Evolutionary conservation across 2,888 invertebrate genomes (phyloP), one percentile per base, ranked within the genome.

Genomic region (Achlya flavicornis): DNA sequence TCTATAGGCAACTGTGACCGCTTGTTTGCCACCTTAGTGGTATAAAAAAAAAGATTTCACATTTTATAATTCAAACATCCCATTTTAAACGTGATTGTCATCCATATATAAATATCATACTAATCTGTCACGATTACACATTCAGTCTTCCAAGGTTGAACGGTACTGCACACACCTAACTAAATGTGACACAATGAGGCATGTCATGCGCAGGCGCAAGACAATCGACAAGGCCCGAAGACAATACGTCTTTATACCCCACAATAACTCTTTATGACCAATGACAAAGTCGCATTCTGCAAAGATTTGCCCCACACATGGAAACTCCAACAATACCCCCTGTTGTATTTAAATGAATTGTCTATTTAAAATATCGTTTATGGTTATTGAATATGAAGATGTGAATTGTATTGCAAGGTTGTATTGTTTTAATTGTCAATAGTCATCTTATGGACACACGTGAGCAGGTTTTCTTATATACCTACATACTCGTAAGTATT

Each of bases 241-340:
- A 92, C 88, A 91, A 90, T 89, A 81, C 70, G 62, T 72, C 89
- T 91, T 90, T 91, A 88, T 89, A 70, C 66, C 35, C 71, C 64
- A 87, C 87, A 91, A 89, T 88, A 85, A 83, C 82, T 86, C 88
- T 87, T 90, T 89, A 90, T 87, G 81, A 75, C 77, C 80, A 78
- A 81, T 84, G 85, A 89, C 89, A 89, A 88, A 87, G 86, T 87
- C 83, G 81, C 79, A 84, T 88, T 87, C 82, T 83, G 89, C 89
- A 86, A 87, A 88, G 91, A 91, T 91, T 90, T 90, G 82, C 89
- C 86, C 80, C 86, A 87, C 85, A 87, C 73, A 63, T 59, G 64
- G 73, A 76, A 72, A 74, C 72, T 26, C 67, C 64, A 74, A 68
- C 80, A 53, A 53, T 53, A 53, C 53, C 53, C 26, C 53, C 53